These are phyloP conservation scores for Petrolisthes cinctipes DNA, from an alignment of 2,888 invertebrate species.

Conservation along the genomic window DNA sequence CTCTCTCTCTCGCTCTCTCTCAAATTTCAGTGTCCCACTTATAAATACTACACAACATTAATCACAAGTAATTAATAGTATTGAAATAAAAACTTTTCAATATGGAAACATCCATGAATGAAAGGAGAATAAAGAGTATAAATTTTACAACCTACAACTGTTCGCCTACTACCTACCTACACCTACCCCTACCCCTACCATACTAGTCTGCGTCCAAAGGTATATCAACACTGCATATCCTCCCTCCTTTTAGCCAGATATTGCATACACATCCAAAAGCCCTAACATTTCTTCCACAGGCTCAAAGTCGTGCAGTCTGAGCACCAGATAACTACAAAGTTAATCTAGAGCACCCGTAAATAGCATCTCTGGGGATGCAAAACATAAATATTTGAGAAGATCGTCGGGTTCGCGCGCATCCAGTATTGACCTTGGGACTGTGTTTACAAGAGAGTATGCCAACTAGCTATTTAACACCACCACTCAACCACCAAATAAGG, in stretches of 20 bases:
- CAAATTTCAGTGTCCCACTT: too few relatives aligned
- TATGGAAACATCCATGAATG: slow-evolving; percentile 34
- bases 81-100: not conserved
- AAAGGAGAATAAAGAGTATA: slow-evolving; percentile 33
- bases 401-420: slow-evolving; percentile 50
- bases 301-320: not conserved
- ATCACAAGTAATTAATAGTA: not conserved
- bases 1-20: not conserved
- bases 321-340: not conserved
- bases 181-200: not conserved
- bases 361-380: slow-evolving; percentile 21
- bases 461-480: not conserved
- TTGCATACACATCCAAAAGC: not conserved
- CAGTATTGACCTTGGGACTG: slow-evolving; percentile 58
- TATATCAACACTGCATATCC: not conserved
- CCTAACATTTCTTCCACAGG: not conserved
- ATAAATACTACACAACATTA: not conserved
- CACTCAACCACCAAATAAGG: too few relatives aligned
- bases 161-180: slow-evolving; percentile 43
- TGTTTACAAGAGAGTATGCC: slow-evolving; percentile 48
- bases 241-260: not conserved
- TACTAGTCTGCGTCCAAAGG: too few relatives aligned
- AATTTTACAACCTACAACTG: slow-evolving; percentile 52
- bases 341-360: slow-evolving; percentile 8
- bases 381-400: slow-evolving; percentile 43